Evolutionary conservation across 2,888 invertebrate genomes (phyloP), one percentile per base, ranked within the genome.

Genomic region (Lymantria dispar): DNA sequence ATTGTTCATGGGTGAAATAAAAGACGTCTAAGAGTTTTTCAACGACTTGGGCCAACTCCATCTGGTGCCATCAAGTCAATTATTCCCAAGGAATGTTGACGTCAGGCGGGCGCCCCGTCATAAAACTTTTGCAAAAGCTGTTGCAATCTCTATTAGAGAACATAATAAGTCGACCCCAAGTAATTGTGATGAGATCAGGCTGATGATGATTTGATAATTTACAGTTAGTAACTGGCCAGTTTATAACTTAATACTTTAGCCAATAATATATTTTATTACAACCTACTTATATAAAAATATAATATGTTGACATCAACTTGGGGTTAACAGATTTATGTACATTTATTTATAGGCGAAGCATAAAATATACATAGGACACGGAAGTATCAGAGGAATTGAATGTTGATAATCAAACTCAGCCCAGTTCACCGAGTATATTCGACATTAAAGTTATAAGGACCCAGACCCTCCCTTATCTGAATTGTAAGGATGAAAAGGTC

Each of bases 401-500:
- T 48, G 56, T 52, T 53, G 52, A 62, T 63, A 60, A 45, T 60
- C 52, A 57, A 51, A 48, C 50, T 42, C 42, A 47, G 48, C 45
- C 57, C 52, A 22, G 22, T 63, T 60, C 58, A 63, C 58, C 58
- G 54, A 60, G 56, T 47, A 44, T 45, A 58, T 58, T 52, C 45
- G 56, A 54, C 58, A 60, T 56, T 66, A 65, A 63, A 67, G 56
- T 60, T 55, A 50, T 47, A 58, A 60, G 64, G 58, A 63, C 64
- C 57, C 12, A 47, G 54, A 55, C 58, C 57, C 56, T 44, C 50
- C 47, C 58, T 63, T 67, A 67, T 65, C 67, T 56, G 55, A 22
- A 22, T 22, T 22, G 22, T 22, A 22, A 22, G 22, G 64, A 49
- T 52, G 54, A 51, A 50, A 65, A 64, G 65, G 65, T 67, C 64